Evolutionary conservation across 2,797 vertebrate genomes (phyloP).

Genomic region (Remorina albescens): DNA sequence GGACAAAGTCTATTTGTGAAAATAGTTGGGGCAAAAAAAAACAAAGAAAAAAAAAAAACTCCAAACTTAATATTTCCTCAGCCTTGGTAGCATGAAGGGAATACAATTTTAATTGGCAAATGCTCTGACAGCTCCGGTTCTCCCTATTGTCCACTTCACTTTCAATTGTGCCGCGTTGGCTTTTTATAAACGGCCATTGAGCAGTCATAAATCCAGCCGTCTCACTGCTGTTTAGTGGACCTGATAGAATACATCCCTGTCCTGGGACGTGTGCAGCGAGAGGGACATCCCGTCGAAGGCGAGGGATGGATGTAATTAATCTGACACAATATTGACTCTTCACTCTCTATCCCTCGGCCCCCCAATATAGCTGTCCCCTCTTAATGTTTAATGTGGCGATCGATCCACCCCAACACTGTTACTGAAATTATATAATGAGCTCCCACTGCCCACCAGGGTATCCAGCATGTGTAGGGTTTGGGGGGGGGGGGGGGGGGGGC

Average conservation of each 20-base stretch:
- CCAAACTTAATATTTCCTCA: background rate
- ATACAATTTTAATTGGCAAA: conserved; percentile 35
- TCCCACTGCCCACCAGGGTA: conserved; percentile 54
- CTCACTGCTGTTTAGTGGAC: conserved; percentile 52
- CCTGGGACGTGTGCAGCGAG: conserved; percentile 63
- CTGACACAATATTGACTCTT: conserved; percentile 82
- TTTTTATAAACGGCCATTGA: conserved; percentile 77
- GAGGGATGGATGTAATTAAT: conserved; percentile 82
- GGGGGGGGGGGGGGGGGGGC: background rate
- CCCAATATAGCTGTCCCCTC: conserved; percentile 81
- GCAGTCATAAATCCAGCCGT: conserved; percentile 69
- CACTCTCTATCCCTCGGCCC: conserved; percentile 74
- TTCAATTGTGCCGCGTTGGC: conserved; percentile 70
- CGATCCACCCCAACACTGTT: conserved; percentile 76
- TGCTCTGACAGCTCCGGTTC: conserved; percentile 49
- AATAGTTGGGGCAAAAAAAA: too few species aligned
- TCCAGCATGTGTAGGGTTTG: conserved; percentile 21
- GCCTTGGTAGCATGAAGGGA: conserved; percentile 8
- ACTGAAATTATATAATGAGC: conserved; percentile 84
- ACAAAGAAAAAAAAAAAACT: background rate
- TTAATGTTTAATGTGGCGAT: conserved; percentile 86
- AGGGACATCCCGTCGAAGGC: conserved; percentile 69
- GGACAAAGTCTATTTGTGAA: too few species aligned
- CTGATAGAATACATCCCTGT: conserved; percentile 69
- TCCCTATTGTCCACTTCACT: conserved; percentile 71